Evolutionary conservation across 2,113 vertebrate genomes (phyloP).

Genomic region (Colinus virginianus): DNA sequence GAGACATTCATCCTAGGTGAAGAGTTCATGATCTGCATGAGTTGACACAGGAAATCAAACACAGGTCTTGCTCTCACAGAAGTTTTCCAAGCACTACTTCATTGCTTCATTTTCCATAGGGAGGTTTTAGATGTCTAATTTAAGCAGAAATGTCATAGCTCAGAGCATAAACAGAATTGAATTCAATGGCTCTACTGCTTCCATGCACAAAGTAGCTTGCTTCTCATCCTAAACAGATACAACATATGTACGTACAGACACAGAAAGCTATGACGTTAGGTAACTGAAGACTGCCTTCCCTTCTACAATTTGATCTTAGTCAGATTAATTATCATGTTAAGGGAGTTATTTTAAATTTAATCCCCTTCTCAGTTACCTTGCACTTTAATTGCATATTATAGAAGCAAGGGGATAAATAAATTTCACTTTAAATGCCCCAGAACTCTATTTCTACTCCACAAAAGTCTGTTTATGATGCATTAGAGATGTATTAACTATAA

Average conservation of each 20-base stretch:
- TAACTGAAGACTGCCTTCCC: background rate
- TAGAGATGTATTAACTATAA: background rate
- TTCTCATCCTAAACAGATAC: background rate
- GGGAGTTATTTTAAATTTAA: background rate
- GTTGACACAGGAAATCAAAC: background rate
- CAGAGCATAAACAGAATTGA: background rate
- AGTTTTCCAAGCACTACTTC: background rate
- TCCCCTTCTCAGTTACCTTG: background rate
- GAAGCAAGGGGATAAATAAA: background rate
- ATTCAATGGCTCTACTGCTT: background rate
- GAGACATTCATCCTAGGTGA: background rate
- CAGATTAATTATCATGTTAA: background rate
- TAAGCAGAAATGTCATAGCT: background rate
- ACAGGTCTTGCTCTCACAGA: accelerated
- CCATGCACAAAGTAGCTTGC: background rate
- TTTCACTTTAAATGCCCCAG: background rate
- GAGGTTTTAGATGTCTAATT: background rate
- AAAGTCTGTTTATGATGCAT: background rate
- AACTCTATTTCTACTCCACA: background rate
- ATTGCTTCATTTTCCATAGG: background rate
- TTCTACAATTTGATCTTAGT: background rate
- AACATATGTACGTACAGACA: accelerated
- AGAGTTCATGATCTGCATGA: background rate
- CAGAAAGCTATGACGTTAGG: background rate
- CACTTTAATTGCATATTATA: background rate